Base-by-base conservation (phyloP, 2,797 vertebrate species). In the Tragopan temminckii region DNA sequence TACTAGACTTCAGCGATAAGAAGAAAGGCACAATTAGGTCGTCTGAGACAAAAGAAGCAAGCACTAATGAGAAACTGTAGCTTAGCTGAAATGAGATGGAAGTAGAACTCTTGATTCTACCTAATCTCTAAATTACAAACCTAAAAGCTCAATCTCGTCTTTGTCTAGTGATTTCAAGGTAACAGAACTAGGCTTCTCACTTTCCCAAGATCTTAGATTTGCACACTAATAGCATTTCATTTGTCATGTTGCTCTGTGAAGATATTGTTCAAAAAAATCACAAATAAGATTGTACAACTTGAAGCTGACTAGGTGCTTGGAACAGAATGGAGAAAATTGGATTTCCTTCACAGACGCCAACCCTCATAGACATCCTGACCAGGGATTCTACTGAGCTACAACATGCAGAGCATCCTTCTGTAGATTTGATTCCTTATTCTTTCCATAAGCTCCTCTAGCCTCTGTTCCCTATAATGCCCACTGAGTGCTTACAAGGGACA, bases 11-110 rank as follows among this genome's bases (percentile, higher is more conserved):
- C 4, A 77, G 8, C 45, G 46, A 46, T 40, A 13, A 57, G 81
- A 94, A 55, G 9, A 50, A 13, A 42, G 17, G 8, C 8, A 29
- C 4, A 29, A 5, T 7, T 76, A 66, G 10, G 8, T 42, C 24
- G 13, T 45, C 23, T 0, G 0, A 59, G 53, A 58, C 3, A 52
- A 55, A 78, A 68, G 3, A 40, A 53, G 4, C 58, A 29, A 94
- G 35, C 23, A 13, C 4, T 31, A 24, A 52, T 31, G 16, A 46
- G 77, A 81, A 53, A 13, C 21, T 53, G 19, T 55, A 78, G 10
- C 4, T 70, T 27, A 25, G 27, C 7, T 64, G 57, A 83, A 85
- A 70, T 46, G 13, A 68, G 17, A 33, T 55, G 4, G 38, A 89
- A 64, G 29, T 20, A 55, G 38, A 76, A 35, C 21, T 76, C 1